These are phyloP conservation scores for Hylaeus anthracinus DNA, from an alignment of 1,140 invertebrate genomes.

Conservation along the genomic window DNA sequence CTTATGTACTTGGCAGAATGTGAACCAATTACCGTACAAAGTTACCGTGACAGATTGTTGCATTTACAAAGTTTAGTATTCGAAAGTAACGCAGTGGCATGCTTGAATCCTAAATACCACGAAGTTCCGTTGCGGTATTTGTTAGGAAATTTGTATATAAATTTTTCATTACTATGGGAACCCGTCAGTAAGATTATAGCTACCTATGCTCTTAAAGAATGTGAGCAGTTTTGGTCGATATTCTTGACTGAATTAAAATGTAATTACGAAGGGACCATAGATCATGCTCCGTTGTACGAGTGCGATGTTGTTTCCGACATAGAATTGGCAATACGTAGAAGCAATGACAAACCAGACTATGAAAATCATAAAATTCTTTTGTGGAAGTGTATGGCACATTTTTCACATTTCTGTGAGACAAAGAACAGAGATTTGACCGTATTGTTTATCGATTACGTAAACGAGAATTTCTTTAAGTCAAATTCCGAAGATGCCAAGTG, in stretches of 20 bases:
- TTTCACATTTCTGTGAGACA: constrained; percentile 87
- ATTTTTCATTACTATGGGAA: constrained; percentile 94
- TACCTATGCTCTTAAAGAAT: constrained; percentile 86
- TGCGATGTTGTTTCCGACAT: constrained; percentile 69
- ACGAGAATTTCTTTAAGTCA: constrained; percentile 81
- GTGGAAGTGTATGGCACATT: constrained; percentile 89
- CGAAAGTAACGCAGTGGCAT: constrained; percentile 82
- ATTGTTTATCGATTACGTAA: constrained; percentile 90
- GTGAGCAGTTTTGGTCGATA: constrained; percentile 89
- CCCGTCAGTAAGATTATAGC: constrained; percentile 88
- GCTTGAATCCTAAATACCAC: constrained; percentile 82
- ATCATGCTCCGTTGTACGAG: constrained; percentile 49
- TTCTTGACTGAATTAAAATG: constrained; percentile 84
- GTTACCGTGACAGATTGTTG: constrained; percentile 89
- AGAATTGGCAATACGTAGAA: constrained; percentile 57
- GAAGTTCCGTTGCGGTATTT: constrained; percentile 87
- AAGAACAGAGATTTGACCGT: constrained; percentile 90
- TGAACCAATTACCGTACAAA: constrained; percentile 84
- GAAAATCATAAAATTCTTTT: constrained; percentile 89
- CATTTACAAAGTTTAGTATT: constrained; percentile 87
- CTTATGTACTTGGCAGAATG: constrained; percentile 84
- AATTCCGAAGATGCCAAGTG: constrained; percentile 79
- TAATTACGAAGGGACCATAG: constrained; percentile 58
- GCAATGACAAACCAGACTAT: constrained; percentile 85
- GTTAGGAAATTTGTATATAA: constrained; percentile 90